These are phyloP conservation scores for Leuciscus idus DNA, from an alignment of 2,113 vertebrate species.

Conservation along the genomic window DNA sequence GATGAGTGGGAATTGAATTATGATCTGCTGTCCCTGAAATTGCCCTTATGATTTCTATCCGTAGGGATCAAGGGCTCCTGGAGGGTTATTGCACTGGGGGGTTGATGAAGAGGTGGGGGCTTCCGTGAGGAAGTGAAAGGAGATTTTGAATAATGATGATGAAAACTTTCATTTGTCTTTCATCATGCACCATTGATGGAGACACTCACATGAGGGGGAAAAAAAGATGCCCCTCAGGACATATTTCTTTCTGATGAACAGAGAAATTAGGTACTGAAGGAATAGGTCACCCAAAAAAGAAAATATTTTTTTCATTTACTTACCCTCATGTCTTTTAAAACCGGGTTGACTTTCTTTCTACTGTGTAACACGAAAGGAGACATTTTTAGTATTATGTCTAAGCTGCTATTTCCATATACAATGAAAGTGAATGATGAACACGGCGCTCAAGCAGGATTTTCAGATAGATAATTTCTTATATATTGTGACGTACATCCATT, in stretches of 20 bases:
- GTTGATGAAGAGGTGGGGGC: background rate
- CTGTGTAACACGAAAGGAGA: background rate
- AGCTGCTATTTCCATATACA: background rate
- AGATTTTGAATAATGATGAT: conserved; percentile 33
- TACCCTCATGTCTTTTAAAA: background rate
- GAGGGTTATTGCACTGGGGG: conserved; percentile 3
- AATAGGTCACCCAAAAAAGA: background rate
- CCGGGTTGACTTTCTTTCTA: background rate
- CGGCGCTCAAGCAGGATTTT: background rate
- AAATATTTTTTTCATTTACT: background rate
- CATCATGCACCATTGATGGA: conserved; percentile 10
- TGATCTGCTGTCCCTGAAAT: conserved; percentile 38
- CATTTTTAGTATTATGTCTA: background rate
- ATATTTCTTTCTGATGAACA: conserved; percentile 14
- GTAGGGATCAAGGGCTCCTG: conserved; percentile 27
- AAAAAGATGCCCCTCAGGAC: background rate
- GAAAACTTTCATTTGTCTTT: conserved; percentile 29
- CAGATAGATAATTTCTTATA: background rate
- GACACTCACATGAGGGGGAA: background rate
- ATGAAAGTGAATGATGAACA: no score
- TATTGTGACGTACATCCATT: background rate
- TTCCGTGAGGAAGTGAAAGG: background rate
- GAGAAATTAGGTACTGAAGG: background rate
- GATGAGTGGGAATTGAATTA: conserved; percentile 41
- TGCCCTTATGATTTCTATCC: conserved; percentile 41